These are phyloP conservation scores for Polietes domitor DNA, from an alignment of 2,888 invertebrate genomes.

Conservation along the genomic window DNA sequence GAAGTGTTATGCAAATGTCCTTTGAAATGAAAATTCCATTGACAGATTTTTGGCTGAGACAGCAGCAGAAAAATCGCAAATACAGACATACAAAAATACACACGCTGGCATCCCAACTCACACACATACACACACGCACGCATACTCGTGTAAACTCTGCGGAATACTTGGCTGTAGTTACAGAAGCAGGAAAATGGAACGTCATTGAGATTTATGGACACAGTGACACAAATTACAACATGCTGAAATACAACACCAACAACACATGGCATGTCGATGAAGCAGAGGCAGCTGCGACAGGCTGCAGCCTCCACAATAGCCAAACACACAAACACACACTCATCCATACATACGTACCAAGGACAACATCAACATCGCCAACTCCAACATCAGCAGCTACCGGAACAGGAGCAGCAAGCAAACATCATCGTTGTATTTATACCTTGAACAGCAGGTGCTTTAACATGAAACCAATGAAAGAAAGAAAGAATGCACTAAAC, in stretches of 20 bases:
- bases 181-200: conserved; percentile 45
- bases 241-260: conserved; percentile 22
- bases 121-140: neutral
- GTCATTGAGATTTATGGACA: conserved; percentile 47
- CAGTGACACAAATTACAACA: conserved; percentile 46
- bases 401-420: neutral
- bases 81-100: neutral
- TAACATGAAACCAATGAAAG: conserved; percentile 30
- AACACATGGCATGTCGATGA: neutral
- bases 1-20: conserved; percentile 40
- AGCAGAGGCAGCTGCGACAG: neutral
- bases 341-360: neutral
- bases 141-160: neutral
- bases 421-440: conserved; percentile 23
- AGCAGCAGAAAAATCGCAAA: neutral
- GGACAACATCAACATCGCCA: neutral
- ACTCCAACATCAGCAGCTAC: neutral
- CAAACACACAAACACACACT: neutral
- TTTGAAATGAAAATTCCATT: conserved; percentile 40
- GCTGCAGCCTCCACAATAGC: neutral
- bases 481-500: conserved; percentile 14
- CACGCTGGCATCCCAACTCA: neutral
- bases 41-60: conserved; percentile 39
- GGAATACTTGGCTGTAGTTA: conserved; percentile 6
- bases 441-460: conserved; percentile 46